A percentile compares a stretch with the other conserved stretches of the same genome.
Evolutionary conservation across 2,888 invertebrate genomes (phyloP).

Genomic region (Pterostichus madidus): DNA sequence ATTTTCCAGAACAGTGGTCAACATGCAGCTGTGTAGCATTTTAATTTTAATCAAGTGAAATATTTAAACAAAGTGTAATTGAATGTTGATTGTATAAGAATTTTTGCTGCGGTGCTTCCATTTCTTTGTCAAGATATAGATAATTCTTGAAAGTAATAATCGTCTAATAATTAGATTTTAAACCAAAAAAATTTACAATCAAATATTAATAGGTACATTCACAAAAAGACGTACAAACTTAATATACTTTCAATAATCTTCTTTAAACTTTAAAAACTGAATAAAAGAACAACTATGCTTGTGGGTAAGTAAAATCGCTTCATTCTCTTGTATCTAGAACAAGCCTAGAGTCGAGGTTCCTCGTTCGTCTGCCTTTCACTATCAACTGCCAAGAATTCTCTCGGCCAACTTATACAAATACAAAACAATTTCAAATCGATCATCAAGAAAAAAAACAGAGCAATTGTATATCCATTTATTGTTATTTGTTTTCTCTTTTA

Average conservation of each 20-base stretch:
- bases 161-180: no score
- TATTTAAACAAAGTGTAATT: no score
- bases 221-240: not conserved
- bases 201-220: not conserved
- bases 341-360: constrained; percentile 32
- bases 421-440: not conserved
- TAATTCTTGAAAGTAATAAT: not conserved
- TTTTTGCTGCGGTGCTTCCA: no score
- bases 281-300: constrained; percentile 7
- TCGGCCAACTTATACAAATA: not conserved
- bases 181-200: no score
- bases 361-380: constrained; percentile 41
- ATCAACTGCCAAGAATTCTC: not conserved
- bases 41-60: no score
- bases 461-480: not conserved
- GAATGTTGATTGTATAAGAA: no score
- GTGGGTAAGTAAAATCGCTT: constrained; percentile 21
- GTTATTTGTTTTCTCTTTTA: constrained; percentile 5
- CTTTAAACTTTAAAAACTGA: constrained; percentile 37
- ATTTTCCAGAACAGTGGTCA: no score
- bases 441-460: not conserved
- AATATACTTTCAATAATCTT: not conserved
- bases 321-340: constrained; percentile 25
- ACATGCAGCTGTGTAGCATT: no score
- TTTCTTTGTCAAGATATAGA: no score